Evolutionary conservation across 2,797 vertebrate species (phyloP).

Genomic region (Sebastes matsubarae): DNA sequence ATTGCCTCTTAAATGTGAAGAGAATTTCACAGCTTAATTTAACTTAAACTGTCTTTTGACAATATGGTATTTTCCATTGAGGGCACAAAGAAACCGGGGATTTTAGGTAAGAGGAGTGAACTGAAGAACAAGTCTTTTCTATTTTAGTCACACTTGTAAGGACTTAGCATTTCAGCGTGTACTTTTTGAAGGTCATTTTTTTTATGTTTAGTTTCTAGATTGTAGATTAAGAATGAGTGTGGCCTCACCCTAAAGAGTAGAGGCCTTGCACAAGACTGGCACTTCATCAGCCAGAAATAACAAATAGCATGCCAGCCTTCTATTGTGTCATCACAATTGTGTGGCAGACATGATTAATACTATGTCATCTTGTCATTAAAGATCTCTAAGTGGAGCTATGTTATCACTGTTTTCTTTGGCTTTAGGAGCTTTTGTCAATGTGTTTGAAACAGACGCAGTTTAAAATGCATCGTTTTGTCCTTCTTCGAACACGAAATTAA

Average conservation of each 20-base stretch:
- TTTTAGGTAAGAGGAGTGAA: neutral
- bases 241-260: neutral
- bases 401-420: neutral
- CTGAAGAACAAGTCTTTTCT: neutral
- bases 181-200: neutral
- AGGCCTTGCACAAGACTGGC: neutral
- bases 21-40: neutral
- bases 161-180: neutral
- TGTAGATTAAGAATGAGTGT: neutral
- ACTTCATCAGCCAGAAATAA: neutral
- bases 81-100: neutral
- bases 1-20: neutral
- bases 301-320: neutral
- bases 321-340: neutral
- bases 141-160: neutral
- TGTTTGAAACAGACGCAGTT: neutral
- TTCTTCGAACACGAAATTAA: neutral
- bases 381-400: neutral
- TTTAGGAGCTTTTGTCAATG: neutral
- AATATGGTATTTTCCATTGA: neutral
- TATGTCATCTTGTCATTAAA: neutral
- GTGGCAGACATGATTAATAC: neutral
- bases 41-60: neutral
- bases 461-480: neutral
- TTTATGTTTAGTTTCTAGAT: neutral